These are phyloP conservation scores for Pyrocephalus nanus DNA, from an alignment of 2,797 vertebrate species.

Conservation along the genomic window DNA sequence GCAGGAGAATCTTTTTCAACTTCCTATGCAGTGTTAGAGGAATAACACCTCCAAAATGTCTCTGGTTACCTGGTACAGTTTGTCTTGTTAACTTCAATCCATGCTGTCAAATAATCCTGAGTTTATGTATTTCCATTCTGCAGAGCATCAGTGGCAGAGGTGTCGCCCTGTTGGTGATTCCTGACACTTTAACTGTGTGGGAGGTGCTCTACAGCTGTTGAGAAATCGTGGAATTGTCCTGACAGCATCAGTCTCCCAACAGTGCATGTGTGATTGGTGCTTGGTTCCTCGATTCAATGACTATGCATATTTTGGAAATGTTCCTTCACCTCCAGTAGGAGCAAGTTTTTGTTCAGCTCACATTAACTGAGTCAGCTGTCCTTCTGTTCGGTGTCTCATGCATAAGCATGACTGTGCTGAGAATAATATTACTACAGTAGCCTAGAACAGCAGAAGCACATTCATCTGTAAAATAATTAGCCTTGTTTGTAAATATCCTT, in stretches of 20 bases:
- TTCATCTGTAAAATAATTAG: conserved; percentile 62
- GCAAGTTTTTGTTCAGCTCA: neutral
- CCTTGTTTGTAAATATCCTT: conserved; percentile 65
- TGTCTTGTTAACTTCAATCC: conserved; percentile 4
- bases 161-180: neutral
- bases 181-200: neutral
- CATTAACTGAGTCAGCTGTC: neutral
- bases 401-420: conserved; percentile 20
- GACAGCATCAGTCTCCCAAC: neutral
- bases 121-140: neutral
- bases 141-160: neutral
- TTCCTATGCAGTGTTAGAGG: conserved; percentile 55
- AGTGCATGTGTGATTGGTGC: conserved; percentile 34
- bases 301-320: conserved; percentile 22
- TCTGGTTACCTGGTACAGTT: neutral
- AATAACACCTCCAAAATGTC: neutral
- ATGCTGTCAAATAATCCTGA: neutral
- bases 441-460: conserved; percentile 46
- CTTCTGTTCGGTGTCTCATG: conserved; percentile 15
- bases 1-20: neutral
- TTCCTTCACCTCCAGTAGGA: conserved; percentile 14
- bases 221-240: conserved; percentile 10
- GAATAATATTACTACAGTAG: neutral
- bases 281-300: conserved; percentile 23
- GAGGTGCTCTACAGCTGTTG: neutral